Conservation (phyloP, 2,113 vertebrate genomes). For the Trichomycterus rosablanca region DNA sequence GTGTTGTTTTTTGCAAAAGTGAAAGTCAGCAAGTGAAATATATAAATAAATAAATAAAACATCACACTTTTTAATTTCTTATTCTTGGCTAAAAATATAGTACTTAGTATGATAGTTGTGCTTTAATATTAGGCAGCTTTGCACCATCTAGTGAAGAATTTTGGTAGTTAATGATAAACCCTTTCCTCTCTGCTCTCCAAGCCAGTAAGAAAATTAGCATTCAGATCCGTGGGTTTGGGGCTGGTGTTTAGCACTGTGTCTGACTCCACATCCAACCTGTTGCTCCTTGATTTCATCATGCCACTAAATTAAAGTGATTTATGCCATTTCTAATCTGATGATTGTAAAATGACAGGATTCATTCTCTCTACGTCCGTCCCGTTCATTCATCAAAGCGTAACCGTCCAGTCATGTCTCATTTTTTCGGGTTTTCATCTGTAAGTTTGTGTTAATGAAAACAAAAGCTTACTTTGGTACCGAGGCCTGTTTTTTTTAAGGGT, state of each 20-base stretch:
- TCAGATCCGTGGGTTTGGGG: background rate
- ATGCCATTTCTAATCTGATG: conserved; percentile 39
- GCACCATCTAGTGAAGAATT: conserved; percentile 69
- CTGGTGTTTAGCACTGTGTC: conserved; percentile 16
- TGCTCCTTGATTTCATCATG: conserved; percentile 65
- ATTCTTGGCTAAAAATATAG: too few species aligned
- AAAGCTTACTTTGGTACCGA: too few species aligned
- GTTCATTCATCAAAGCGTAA: background rate
- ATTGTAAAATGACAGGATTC: conserved; percentile 11
- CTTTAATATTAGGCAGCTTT: conserved; percentile 34
- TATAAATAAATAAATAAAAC: background rate
- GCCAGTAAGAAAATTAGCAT: conserved; percentile 6
- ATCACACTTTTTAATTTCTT: too few species aligned
- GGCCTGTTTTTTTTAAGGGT: background rate
- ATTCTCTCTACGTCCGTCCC: background rate
- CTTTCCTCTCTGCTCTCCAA: too few species aligned
- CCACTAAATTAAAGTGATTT: conserved; percentile 38
- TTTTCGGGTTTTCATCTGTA: background rate
- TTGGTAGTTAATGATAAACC: conserved; percentile 37
- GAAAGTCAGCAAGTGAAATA: too few species aligned
- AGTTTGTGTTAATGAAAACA: conserved; percentile 22
- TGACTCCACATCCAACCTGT: conserved; percentile 25
- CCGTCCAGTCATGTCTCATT: background rate
- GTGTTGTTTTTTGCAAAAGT: too few species aligned
- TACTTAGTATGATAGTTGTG: too few species aligned